Evolutionary conservation across 2,888 invertebrate genomes (phyloP), one percentile per base, ranked within the genome.

Genomic region (Lutraria lutraria): DNA sequence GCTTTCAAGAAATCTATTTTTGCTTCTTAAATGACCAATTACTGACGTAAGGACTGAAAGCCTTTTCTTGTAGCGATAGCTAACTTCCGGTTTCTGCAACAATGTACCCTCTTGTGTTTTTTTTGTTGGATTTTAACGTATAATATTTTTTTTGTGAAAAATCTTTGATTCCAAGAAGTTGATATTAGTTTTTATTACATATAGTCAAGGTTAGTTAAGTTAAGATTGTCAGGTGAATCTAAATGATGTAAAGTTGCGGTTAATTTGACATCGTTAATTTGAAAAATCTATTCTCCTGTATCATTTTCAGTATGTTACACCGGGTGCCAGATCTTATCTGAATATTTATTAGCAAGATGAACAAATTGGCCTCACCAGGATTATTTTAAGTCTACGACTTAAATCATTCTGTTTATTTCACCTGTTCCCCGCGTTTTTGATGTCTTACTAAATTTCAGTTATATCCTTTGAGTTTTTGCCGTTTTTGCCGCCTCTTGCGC

Each of bases 241-340:
- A 68, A 76, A 31, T 76, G 76, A 76, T 76, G 76, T 76, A 76
- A 76, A 76, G 12, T 76, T 76, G 16, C 31, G 76, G 76, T 76
- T 76, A 76, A 76, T 76, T 76, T 76, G 76, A 76, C 76, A 76
- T 76, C 34, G 19, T 76, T 76, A 76, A 31, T 76, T 0, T 15
- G 34, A 76, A 76, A 76, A 31, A 76, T 76, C 6, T 19, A 76
- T 31, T 21, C 10, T 16, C 0, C 13, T 31, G 13, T 19, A 25
- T 31, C 76, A 76, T 19, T 3, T 31, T 76, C 31, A 76, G 31
- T 19, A 76, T 31, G 76, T 76, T 76, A 19, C 34, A 16, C 16
- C 34, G 15, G 4, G 15, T 76, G 76, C 76, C 76, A 76, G 76
- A 76, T 76, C 31, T 76, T 76, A 76, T 76, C 76, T 8, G 25